phyloP scores from a whole-genome alignment of 2,888 invertebrate genomes.

The Torymus auratus region DNA sequence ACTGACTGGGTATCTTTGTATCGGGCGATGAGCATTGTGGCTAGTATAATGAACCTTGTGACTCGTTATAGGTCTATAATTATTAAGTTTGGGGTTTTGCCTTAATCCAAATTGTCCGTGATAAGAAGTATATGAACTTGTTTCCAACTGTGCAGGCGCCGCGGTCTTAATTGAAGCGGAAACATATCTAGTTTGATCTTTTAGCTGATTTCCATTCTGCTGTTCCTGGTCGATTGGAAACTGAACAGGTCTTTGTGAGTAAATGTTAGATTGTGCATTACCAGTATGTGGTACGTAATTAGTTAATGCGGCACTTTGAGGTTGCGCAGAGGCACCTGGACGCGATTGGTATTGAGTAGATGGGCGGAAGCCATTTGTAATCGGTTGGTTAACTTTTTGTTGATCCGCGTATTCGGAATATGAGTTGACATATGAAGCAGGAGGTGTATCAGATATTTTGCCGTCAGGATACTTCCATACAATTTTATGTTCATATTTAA shows the following conservation, averaged over 20 bases:
- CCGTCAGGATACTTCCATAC: slow-evolving; percentile 76
- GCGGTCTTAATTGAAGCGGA: neutral
- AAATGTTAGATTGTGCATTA: slow-evolving; percentile 59
- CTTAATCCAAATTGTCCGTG: slow-evolving; percentile 46
- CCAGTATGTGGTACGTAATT: slow-evolving; percentile 26
- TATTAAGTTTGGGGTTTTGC: slow-evolving; percentile 17
- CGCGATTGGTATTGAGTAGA: slow-evolving; percentile 34
- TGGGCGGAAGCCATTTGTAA: slow-evolving; percentile 21
- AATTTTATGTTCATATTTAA: slow-evolving; percentile 73
- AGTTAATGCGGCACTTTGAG: slow-evolving; percentile 22
- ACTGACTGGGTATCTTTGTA: slow-evolving; percentile 66
- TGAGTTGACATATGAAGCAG: slow-evolving; percentile 65
- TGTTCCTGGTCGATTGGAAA: slow-evolving; percentile 62
- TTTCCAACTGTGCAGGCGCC: neutral
- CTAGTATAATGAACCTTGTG: slow-evolving; percentile 23
- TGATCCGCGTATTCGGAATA: slow-evolving; percentile 54
- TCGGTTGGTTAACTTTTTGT: slow-evolving; percentile 1
- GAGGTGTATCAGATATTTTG: slow-evolving; percentile 69
- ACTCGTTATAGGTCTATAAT: neutral
- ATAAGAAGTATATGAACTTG: slow-evolving; percentile 33
- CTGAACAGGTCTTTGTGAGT: slow-evolving; percentile 72
- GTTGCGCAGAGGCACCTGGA: slow-evolving; percentile 1
- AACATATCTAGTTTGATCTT: slow-evolving; percentile 21
- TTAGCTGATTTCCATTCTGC: slow-evolving; percentile 19
- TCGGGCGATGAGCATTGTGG: slow-evolving; percentile 15